Evolutionary conservation across 2,888 invertebrate genomes (phyloP).

Genomic region (Pasiphila rectangulata): DNA sequence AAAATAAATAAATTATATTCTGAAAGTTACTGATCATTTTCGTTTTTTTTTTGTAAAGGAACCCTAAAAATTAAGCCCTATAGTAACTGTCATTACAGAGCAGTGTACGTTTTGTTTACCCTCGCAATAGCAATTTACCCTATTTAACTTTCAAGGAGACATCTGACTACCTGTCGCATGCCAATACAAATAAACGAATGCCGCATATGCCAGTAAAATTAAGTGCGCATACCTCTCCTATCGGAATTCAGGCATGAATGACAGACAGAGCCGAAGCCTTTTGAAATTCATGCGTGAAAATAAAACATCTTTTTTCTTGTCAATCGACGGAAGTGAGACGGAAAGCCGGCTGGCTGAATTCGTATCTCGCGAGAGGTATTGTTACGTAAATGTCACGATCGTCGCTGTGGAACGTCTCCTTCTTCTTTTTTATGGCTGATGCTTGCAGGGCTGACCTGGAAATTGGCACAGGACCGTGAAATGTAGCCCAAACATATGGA

Average conservation of each 20-base stretch:
- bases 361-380: no score
- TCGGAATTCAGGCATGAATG: conserved; percentile 21
- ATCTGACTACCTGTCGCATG: conserved; percentile 8
- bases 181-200: conserved; percentile 17
- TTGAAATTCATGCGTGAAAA: conserved; percentile 31
- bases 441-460: no score
- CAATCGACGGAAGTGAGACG: background rate
- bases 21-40: background rate
- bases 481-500: no score
- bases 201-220: conserved; percentile 28
- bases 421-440: no score
- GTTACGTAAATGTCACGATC: no score
- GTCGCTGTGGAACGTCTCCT: no score
- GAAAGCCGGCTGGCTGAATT: no score
- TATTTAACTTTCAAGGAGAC: background rate
- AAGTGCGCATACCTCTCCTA: conserved; percentile 22
- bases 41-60: background rate
- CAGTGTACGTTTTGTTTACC: background rate
- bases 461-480: no score
- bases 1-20: background rate
- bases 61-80: background rate
- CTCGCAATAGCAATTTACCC: background rate
- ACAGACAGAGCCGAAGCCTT: conserved; percentile 25
- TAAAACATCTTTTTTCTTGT: conserved; percentile 20
- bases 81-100: background rate